Percentiles rank a stretch among this genome's conserved stretches.
phyloP scores from a whole-genome alignment of 2,113 vertebrate genomes.

The Dascyllus trimaculatus region DNA sequence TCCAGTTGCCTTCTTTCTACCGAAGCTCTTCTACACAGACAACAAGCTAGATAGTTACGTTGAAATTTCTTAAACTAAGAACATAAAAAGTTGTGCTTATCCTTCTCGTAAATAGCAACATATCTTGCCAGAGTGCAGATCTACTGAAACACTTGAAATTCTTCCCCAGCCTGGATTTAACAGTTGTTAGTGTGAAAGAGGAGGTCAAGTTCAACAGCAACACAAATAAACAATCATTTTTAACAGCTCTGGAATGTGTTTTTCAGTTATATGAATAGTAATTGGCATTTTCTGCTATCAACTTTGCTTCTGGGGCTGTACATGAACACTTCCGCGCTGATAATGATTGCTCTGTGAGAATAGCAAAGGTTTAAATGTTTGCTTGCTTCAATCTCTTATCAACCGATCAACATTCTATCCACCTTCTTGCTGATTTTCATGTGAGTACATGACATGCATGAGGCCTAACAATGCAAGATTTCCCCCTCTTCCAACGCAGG shows the following conservation, averaged over 20 bases:
- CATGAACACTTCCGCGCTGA: neutral
- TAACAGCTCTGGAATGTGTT: neutral
- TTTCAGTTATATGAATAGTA: slow-evolving; percentile 12
- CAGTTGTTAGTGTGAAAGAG: slow-evolving; percentile 8
- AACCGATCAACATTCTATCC: too few species aligned
- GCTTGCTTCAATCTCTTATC: too few species aligned
- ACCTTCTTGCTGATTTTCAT: too few species aligned
- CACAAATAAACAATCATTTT: slow-evolving; percentile 6
- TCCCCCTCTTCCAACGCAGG: neutral
- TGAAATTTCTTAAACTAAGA: slow-evolving; percentile 8
- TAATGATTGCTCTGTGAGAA: neutral
- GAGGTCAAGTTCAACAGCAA: slow-evolving; percentile 16
- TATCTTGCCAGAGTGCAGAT: neutral
- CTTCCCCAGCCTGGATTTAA: neutral
- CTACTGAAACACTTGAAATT: neutral
- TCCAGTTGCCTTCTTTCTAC: too few species aligned
- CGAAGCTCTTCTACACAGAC: too few species aligned
- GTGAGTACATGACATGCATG: too few species aligned
- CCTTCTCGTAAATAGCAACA: neutral
- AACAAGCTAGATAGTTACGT: neutral
- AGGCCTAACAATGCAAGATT: too few species aligned
- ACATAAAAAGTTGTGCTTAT: neutral
- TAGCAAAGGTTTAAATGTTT: too few species aligned
- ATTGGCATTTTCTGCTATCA: slow-evolving; percentile 1
- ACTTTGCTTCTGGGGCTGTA: neutral